Conservation (phyloP, 2,888 invertebrate genomes). For the Cataglyphis cursor region DNA sequence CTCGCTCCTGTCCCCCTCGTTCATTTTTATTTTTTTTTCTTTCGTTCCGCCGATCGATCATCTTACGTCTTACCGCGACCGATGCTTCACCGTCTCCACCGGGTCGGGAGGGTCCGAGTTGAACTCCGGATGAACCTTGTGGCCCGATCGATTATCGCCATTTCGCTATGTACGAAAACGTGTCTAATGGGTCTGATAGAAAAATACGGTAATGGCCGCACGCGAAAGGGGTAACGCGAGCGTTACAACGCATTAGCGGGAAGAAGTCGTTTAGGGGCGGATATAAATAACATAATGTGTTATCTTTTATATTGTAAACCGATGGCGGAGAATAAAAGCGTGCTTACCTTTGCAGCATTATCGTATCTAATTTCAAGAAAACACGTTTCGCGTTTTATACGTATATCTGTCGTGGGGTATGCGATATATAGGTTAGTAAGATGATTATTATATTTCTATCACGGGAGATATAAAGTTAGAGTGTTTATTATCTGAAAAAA, state of each 20-base stretch:
- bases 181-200: conserved; percentile 53
- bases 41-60: conserved; percentile 44
- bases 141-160: conserved; percentile 46
- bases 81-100: conserved; percentile 26
- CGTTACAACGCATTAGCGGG: conserved; percentile 46
- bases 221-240: conserved; percentile 34
- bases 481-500: background rate
- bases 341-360: conserved; percentile 38
- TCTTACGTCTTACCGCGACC: conserved; percentile 40
- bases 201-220: conserved; percentile 49
- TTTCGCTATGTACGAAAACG: conserved; percentile 7
- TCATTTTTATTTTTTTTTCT: conserved; percentile 14
- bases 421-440: conserved; percentile 39
- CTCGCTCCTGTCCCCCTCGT: conserved; percentile 38
- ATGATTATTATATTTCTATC: conserved; percentile 14
- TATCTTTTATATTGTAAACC: conserved; percentile 55
- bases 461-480: background rate
- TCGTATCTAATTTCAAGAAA: conserved; percentile 55
- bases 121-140: conserved; percentile 6
- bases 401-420: background rate
- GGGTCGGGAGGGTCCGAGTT: conserved; percentile 22
- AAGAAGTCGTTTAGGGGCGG: conserved; percentile 37
- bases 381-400: conserved; percentile 1
- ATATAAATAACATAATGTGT: conserved; percentile 61
- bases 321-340: conserved; percentile 33